Conservation (phyloP, 2,888 invertebrate species). For the Pogonocherus hispidulus region DNA sequence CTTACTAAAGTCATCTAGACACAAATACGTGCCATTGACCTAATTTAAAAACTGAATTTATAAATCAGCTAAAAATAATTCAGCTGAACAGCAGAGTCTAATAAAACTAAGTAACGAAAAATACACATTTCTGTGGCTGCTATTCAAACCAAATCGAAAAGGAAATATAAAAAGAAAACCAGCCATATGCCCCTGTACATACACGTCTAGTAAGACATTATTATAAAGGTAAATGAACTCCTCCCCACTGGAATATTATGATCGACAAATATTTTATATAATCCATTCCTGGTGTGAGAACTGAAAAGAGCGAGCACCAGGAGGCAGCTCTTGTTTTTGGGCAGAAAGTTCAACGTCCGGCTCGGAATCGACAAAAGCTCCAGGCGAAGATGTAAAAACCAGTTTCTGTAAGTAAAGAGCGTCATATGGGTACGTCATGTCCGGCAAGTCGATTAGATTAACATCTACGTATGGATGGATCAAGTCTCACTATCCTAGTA, state of each 20-base stretch:
- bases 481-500: constrained; percentile 5
- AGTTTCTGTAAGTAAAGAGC: constrained; percentile 62
- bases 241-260: background rate
- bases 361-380: constrained; percentile 56
- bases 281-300: constrained; percentile 19
- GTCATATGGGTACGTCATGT: constrained; percentile 54
- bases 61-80: no score
- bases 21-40: no score
- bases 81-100: no score
- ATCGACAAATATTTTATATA: background rate
- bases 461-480: constrained; percentile 41
- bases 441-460: constrained; percentile 56
- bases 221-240: background rate
- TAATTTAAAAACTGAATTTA: no score
- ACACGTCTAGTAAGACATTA: no score
- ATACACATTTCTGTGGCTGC: no score
- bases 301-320: constrained; percentile 25
- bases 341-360: constrained; percentile 57
- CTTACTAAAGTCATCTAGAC: no score
- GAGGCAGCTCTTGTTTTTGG: constrained; percentile 52
- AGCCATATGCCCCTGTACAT: no score
- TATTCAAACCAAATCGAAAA: no score
- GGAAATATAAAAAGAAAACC: no score
- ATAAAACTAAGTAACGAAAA: no score
- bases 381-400: constrained; percentile 62